These are phyloP conservation scores for Agrotis exclamationis DNA, from an alignment of 2,888 invertebrate species.

Conservation along the genomic window DNA sequence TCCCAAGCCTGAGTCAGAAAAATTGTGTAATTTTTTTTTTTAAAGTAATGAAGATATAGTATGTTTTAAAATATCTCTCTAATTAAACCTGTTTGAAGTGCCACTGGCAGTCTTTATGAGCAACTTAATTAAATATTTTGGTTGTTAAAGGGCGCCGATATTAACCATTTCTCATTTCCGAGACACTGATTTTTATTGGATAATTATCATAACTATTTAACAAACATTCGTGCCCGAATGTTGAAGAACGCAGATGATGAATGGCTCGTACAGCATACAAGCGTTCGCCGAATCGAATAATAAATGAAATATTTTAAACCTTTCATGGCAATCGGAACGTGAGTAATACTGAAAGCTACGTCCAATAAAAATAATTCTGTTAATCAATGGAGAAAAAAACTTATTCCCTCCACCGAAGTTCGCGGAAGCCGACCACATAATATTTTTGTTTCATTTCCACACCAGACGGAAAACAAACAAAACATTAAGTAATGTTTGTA, in stretches of 20 bases:
- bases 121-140: slow-evolving; percentile 79
- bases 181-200: slow-evolving; percentile 82
- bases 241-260: slow-evolving; percentile 22
- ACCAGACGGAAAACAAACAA: slow-evolving; percentile 34
- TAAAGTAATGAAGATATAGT: slow-evolving; percentile 49
- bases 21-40: slow-evolving; percentile 37
- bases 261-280: slow-evolving; percentile 20
- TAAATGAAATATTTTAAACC: slow-evolving; percentile 41
- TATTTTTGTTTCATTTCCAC: slow-evolving; percentile 27
- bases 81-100: slow-evolving; percentile 70
- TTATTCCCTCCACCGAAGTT: slow-evolving; percentile 31
- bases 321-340: slow-evolving; percentile 36
- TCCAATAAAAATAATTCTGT: slow-evolving; percentile 37
- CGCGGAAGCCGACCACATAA: slow-evolving; percentile 14
- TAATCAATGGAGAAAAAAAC: slow-evolving; percentile 31
- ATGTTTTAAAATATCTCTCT: slow-evolving; percentile 38
- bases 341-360: slow-evolving; percentile 30
- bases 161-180: slow-evolving; percentile 80
- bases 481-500: slow-evolving; percentile 46
- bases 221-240: slow-evolving; percentile 57
- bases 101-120: slow-evolving; percentile 67
- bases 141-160: slow-evolving; percentile 76
- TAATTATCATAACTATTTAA: slow-evolving; percentile 66
- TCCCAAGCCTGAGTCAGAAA: slow-evolving; percentile 18
- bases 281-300: slow-evolving; percentile 37